Percentiles rank a stretch among this genome's conserved stretches.
phyloP scores from a whole-genome alignment of 1,140 invertebrate species.

The Palaemon carinicauda region DNA sequence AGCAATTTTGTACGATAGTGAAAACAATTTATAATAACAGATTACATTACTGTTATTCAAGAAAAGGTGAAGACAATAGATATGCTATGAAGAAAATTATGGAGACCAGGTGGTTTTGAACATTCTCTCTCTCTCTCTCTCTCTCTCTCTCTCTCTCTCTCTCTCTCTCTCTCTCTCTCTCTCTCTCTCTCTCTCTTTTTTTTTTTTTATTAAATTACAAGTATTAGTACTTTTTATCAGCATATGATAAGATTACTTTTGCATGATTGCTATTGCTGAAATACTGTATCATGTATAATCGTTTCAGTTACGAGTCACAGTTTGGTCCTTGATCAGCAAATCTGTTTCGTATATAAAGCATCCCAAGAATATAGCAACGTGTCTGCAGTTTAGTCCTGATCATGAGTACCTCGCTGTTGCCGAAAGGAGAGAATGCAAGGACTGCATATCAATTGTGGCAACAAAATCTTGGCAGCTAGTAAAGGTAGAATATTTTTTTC shows the following conservation, averaged over 20 bases:
- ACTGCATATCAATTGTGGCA: constrained; percentile 67
- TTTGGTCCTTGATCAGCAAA: constrained; percentile 68
- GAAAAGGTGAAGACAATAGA: too few relatives aligned
- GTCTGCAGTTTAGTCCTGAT: constrained; percentile 64
- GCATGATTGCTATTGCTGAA: neutral
- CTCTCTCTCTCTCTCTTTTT: too few relatives aligned
- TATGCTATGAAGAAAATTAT: too few relatives aligned
- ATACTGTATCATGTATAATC: neutral
- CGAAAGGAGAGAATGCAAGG: constrained; percentile 67
- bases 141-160: too few relatives aligned
- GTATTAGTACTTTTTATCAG: neutral
- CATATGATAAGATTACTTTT: neutral
- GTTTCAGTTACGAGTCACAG: constrained; percentile 65
- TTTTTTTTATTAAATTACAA: too few relatives aligned
- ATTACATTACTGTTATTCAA: too few relatives aligned
- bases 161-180: too few relatives aligned
- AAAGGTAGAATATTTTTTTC: constrained; percentile 61
- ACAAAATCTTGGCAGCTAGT: constrained; percentile 66
- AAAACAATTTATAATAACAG: too few relatives aligned
- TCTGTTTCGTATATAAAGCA: constrained; percentile 67
- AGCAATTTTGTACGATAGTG: too few relatives aligned
- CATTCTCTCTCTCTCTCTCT: too few relatives aligned
- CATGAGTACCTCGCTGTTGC: constrained; percentile 67
- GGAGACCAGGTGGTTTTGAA: too few relatives aligned
- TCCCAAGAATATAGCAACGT: constrained; percentile 64